Conservation (phyloP, 1,140 invertebrate genomes). For the Polypedilum pembai region DNA sequence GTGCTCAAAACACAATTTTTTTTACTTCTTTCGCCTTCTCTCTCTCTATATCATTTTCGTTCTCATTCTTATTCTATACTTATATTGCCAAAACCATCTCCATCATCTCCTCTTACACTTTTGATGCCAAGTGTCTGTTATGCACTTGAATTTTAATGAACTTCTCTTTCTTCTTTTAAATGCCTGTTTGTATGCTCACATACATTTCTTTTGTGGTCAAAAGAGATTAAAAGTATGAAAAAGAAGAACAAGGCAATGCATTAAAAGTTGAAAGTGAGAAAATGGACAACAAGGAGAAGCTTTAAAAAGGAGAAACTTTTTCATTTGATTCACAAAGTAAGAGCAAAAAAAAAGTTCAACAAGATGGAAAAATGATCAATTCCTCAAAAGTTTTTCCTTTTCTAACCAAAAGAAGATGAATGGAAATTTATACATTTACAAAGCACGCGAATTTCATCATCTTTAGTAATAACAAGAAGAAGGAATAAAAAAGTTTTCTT, state of each 20-base stretch:
- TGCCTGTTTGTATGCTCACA: background rate
- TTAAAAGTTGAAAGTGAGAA: background rate
- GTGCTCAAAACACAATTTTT: background rate
- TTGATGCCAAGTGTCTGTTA: conserved; percentile 1
- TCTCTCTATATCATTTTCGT: background rate
- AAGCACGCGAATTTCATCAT: no score
- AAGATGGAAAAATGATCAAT: conserved; percentile 18
- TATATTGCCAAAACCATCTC: background rate
- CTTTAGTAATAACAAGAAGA: no score
- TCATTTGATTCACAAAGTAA: no score
- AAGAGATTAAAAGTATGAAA: conserved; percentile 14
- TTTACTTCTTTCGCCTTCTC: background rate
- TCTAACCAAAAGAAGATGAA: background rate
- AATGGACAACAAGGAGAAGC: background rate
- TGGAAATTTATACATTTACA: no score
- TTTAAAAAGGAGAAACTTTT: no score
- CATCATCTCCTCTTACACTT: conserved; percentile 5
- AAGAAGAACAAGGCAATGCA: background rate
- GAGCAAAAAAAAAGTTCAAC: background rate
- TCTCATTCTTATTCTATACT: background rate
- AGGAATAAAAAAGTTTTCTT: no score
- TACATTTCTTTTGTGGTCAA: background rate
- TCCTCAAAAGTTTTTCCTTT: background rate
- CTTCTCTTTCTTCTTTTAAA: background rate
- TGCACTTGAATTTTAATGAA: conserved; percentile 18